Evolutionary conservation across 2,888 invertebrate genomes (phyloP).

Genomic region (Tipula helvola): DNA sequence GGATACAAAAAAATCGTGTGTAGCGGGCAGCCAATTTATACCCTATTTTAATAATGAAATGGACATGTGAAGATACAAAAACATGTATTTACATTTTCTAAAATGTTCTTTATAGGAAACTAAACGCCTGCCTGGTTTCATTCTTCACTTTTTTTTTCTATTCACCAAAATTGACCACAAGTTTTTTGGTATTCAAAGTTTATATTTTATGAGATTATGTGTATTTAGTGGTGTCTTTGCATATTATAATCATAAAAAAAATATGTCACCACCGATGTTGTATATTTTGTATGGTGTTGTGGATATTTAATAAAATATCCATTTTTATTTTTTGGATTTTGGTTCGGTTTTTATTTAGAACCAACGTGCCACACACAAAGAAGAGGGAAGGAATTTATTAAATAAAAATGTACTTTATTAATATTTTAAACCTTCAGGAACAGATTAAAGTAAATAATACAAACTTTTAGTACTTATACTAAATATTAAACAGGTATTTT

Average conservation of each 20-base stretch:
- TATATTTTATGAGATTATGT: neutral
- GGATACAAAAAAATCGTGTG: neutral
- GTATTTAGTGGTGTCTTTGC: conserved; percentile 22
- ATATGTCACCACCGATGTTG: conserved; percentile 21
- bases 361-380: neutral
- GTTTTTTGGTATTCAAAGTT: conserved; percentile 7
- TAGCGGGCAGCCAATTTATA: neutral
- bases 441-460: neutral
- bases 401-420: neutral
- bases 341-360: neutral
- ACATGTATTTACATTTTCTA: neutral
- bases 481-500: neutral
- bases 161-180: neutral
- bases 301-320: neutral
- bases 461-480: no score
- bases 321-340: neutral
- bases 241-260: conserved; percentile 35
- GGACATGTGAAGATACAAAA: neutral
- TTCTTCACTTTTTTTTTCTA: neutral
- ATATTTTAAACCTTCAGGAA: neutral
- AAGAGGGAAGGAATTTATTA: neutral
- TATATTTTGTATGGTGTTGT: neutral
- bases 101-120: neutral
- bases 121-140: neutral
- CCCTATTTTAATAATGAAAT: neutral